These are phyloP conservation scores for Auanema sp. DNA, from an alignment of 2,888 invertebrate species.

Conservation along the genomic window DNA sequence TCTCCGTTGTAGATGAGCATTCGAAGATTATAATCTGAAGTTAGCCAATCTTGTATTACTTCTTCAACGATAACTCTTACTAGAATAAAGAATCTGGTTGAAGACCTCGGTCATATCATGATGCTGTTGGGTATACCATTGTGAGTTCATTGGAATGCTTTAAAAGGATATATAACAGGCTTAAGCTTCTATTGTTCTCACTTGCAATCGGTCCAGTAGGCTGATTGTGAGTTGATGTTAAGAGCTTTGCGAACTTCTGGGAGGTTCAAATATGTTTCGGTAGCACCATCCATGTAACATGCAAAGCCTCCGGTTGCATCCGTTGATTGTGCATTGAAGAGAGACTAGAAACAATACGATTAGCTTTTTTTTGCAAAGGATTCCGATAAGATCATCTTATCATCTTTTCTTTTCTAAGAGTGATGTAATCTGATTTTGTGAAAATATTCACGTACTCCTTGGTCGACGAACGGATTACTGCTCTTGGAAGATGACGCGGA, in stretches of 20 bases:
- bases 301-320: conserved; percentile 41
- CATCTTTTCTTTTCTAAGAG: too few relatives aligned
- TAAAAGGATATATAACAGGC: conserved; percentile 5
- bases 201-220: conserved; percentile 42
- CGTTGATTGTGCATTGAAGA: conserved; percentile 40
- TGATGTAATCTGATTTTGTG: neutral
- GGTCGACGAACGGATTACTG: conserved; percentile 42
- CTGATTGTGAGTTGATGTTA: conserved; percentile 39
- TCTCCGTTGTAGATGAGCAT: conserved; percentile 59
- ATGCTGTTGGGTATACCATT: conserved; percentile 49
- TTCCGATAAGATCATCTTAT: neutral
- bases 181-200: conserved; percentile 7
- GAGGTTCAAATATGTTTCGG: conserved; percentile 33
- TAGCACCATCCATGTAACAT: conserved; percentile 40
- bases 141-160: conserved; percentile 47
- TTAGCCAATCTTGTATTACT: neutral
- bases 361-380: neutral
- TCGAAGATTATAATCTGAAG: conserved; percentile 30
- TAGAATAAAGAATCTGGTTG: conserved; percentile 36
- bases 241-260: conserved; percentile 40
- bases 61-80: conserved; percentile 4
- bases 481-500: conserved; percentile 27
- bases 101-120: conserved; percentile 54
- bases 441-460: conserved; percentile 29
- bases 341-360: conserved; percentile 21